Percentiles rank a stretch among this genome's conserved stretches.
Evolutionary conservation across 2,888 invertebrate species (phyloP).

Genomic region (Athalia cordata): DNA sequence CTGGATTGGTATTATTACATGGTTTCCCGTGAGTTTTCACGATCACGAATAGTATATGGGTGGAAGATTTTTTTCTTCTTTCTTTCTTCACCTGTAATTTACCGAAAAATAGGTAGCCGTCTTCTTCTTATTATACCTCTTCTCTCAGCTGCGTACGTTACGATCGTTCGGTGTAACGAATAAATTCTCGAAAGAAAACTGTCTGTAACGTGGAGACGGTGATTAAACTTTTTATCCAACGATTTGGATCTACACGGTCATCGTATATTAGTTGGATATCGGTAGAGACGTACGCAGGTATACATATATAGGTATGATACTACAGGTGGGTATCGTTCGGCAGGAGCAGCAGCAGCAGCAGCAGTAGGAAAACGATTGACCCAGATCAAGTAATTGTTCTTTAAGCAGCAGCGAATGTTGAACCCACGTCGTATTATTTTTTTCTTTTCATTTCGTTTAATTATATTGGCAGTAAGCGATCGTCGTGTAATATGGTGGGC

Average conservation of each 20-base stretch:
- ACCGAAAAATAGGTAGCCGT: not conserved
- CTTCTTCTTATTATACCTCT: not conserved
- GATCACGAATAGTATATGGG: too few relatives aligned
- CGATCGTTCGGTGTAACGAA: conserved; percentile 35
- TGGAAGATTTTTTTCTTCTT: too few relatives aligned
- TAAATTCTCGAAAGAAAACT: conserved; percentile 8
- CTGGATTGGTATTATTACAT: too few relatives aligned
- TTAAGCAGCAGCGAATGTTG: conserved; percentile 30
- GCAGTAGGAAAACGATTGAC: conserved; percentile 36
- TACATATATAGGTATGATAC: conserved; percentile 7
- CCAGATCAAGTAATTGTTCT: conserved; percentile 44
- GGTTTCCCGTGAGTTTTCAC: too few relatives aligned
- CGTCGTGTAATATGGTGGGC: too few relatives aligned
- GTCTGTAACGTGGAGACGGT: not conserved
- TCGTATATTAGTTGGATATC: conserved; percentile 16
- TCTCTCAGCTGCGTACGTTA: conserved; percentile 3
- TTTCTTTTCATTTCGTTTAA: too few relatives aligned
- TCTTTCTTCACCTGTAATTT: not conserved
- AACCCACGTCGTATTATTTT: not conserved
- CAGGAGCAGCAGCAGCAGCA: too few relatives aligned
- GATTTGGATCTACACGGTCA: conserved; percentile 39
- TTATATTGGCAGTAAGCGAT: not conserved
- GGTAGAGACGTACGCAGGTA: not conserved
- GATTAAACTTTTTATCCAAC: conserved; percentile 33
- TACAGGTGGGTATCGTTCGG: not conserved